Percentiles rank a stretch among this genome's conserved stretches.
Evolutionary conservation across 2,113 vertebrate genomes (phyloP).

Genomic region (Spea multiplicata): DNA sequence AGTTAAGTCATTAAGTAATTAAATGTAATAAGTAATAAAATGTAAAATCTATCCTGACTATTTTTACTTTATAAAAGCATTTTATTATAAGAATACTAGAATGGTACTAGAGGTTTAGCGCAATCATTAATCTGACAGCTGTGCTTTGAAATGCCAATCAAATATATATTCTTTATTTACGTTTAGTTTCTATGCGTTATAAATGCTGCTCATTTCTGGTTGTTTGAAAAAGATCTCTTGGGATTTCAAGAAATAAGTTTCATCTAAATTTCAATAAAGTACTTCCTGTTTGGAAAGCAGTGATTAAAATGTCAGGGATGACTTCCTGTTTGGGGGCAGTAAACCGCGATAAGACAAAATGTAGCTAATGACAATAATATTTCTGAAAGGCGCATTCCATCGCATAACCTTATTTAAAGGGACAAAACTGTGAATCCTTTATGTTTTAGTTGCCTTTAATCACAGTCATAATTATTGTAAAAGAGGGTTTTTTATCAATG

Average conservation of each 20-base stretch:
- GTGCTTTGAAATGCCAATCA: neutral
- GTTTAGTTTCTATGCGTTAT: neutral
- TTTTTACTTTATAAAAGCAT: no score
- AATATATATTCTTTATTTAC: neutral
- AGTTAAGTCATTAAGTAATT: neutral
- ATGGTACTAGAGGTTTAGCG: neutral
- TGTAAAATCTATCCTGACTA: neutral
- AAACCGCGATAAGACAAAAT: neutral
- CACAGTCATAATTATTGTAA: no score
- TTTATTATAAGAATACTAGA: neutral
- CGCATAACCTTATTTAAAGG: neutral
- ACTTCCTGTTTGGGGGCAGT: constrained; percentile 17
- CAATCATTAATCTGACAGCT: neutral
- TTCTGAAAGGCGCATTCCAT: neutral
- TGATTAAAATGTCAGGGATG: constrained; percentile 20
- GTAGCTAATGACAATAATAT: neutral
- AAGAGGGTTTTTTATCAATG: no score
- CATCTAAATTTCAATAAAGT: constrained; percentile 26
- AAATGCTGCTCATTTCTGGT: constrained; percentile 1
- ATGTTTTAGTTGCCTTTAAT: no score
- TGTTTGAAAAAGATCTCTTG: constrained; percentile 1
- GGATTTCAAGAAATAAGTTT: constrained; percentile 11
- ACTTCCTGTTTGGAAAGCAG: constrained; percentile 24
- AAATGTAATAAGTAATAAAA: neutral
- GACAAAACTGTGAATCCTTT: no score